Evolutionary conservation across 1,140 invertebrate genomes (phyloP).

Genomic region (Pseudomyrmex concolor): DNA sequence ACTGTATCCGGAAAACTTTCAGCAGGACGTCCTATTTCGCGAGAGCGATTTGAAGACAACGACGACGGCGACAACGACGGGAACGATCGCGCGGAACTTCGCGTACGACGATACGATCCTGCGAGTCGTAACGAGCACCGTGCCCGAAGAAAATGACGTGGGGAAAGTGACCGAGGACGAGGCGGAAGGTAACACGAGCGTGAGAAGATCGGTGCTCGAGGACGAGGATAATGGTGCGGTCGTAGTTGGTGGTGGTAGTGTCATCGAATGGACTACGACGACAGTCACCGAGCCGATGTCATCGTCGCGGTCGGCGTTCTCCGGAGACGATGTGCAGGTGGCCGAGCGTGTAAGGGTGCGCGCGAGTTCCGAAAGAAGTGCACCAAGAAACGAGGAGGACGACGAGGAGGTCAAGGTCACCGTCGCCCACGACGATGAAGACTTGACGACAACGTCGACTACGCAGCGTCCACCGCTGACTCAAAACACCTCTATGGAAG

Average conservation of each 20-base stretch:
- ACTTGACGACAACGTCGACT: constrained; percentile 71
- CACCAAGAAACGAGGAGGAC: constrained; percentile 45
- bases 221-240: constrained; percentile 66
- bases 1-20: constrained; percentile 36
- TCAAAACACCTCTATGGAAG: constrained; percentile 82
- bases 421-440: constrained; percentile 49
- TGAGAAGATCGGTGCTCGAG: constrained; percentile 54
- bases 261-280: constrained; percentile 77
- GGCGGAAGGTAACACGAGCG: constrained; percentile 63
- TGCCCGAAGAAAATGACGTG: constrained; percentile 49
- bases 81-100: constrained; percentile 43
- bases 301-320: constrained; percentile 77
- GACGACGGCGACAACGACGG: constrained; percentile 49
- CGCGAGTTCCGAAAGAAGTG: constrained; percentile 69
- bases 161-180: constrained; percentile 52
- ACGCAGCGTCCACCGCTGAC: constrained; percentile 78
- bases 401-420: constrained; percentile 65
- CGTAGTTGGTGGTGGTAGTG: constrained; percentile 73
- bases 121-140: constrained; percentile 24
- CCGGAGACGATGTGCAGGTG: constrained; percentile 77
- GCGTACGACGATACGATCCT: constrained; percentile 17
- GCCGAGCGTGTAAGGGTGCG: constrained; percentile 77
- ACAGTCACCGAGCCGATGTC: constrained; percentile 82
- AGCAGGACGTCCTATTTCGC: constrained; percentile 21
- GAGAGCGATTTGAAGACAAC: constrained; percentile 44